Base-by-base conservation (phyloP, 2,797 vertebrate species). In the Bradypus variegatus region DNA sequence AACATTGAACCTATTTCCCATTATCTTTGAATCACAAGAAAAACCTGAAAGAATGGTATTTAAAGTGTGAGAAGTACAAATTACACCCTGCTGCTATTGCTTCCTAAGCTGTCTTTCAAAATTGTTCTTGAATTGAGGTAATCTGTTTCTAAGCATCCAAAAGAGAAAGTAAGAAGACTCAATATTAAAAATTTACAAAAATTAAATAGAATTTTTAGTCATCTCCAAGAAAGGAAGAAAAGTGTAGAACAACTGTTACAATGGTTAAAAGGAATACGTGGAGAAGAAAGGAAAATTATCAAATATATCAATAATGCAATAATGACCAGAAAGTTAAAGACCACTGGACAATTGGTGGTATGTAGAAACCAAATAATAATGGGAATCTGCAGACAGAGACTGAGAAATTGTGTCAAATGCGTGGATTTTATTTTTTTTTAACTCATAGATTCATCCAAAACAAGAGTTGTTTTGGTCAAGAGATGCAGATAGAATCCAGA, bases 41-140 rank as follows among this genome's bases (percentile, higher is more conserved):
- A 90, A 91, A 75, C 45, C 18, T 70, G 18, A 79, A 92, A 94
- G 55, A 92, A 94, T 50, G 64, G 10, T 86, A 69, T 75, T 69
- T 76, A 55, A 88, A 65, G 41, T 86, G 16, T 77, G 50, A 86
- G 38, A 91, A 86, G 15, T 81, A 9, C 48, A 60, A 58, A 77
- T 84, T 88, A 9, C 23, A 92, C 33, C 48, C 58, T 65, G 70
- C 81, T 91, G 58, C 69, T 92, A 64, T 69, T 87, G 19, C 83
- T 76, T 69, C 33, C 53, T 80, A 69, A 90, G 15, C 36, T 86
- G 62, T 73, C 67, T 91, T 89, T 41, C 38, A 86, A 67, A 84
- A 88, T 31, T 76, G 33, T 86, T 76, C 60, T 89, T 88, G 38
- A 93, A 62, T 76, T 64, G 11, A 92, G 77, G 31, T 33, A 83